Conservation (phyloP, 2,888 invertebrate species). For the Caenorhabditis drosophilae region DNA sequence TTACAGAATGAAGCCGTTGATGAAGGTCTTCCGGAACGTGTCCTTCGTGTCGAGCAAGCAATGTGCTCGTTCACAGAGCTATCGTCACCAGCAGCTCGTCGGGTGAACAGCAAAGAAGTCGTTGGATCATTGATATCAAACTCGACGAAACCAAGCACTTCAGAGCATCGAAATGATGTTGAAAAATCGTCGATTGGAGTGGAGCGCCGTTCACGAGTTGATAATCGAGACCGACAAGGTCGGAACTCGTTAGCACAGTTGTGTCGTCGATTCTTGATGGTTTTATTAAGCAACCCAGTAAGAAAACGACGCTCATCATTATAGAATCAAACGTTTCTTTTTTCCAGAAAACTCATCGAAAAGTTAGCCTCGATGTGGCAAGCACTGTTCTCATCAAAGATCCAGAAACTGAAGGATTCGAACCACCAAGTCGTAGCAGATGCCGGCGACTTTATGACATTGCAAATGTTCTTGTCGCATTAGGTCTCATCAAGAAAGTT, state of each 20-base stretch:
- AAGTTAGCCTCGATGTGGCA: conserved; percentile 67
- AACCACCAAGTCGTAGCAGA: conserved; percentile 65
- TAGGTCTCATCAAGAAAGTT: conserved; percentile 79
- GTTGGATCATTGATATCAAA: conserved; percentile 28
- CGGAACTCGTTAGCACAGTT: conserved; percentile 66
- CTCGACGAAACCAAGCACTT: conserved; percentile 7
- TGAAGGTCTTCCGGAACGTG: conserved; percentile 62
- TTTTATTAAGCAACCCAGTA: conserved; percentile 64
- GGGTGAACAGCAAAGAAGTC: conserved; percentile 26
- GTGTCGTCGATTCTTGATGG: conserved; percentile 68
- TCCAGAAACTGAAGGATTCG: conserved; percentile 64
- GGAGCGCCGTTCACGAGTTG: conserved; percentile 29
- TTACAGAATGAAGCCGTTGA: conserved; percentile 57
- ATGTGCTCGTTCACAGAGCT: conserved; percentile 67
- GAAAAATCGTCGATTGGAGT: background rate
- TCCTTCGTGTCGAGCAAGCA: conserved; percentile 63
- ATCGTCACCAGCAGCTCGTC: conserved; percentile 17
- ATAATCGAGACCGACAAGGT: conserved; percentile 38
- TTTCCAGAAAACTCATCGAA: conserved; percentile 50
- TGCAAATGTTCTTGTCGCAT: conserved; percentile 80
- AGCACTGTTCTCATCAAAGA: conserved; percentile 68
- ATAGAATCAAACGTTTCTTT: too few species aligned
- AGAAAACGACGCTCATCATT: too few species aligned
- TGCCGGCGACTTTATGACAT: conserved; percentile 79
- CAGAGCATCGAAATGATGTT: background rate